Conservation (phyloP, 92 coral and sea anemone genomes). For the Montipora capitata region DNA sequence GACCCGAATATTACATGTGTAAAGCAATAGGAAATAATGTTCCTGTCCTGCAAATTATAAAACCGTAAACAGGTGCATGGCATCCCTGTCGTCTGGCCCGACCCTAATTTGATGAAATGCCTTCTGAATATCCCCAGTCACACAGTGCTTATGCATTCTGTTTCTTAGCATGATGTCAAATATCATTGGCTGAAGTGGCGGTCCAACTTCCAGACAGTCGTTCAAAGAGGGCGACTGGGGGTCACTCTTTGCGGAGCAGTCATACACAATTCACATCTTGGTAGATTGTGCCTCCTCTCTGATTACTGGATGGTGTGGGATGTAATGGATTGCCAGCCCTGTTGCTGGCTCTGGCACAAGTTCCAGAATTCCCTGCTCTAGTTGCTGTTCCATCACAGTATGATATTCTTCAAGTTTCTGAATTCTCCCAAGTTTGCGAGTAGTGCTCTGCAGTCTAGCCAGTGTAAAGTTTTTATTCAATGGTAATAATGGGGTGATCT, state of each 20-base stretch:
- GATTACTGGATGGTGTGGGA: not conserved
- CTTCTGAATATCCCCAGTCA: slow-evolving; percentile 62
- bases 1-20: too few species aligned
- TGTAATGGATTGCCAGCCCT: not conserved
- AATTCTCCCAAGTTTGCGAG: slow-evolving; percentile 59
- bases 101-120: slow-evolving; percentile 73
- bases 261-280: too few species aligned
- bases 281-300: too few species aligned
- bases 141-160: slow-evolving; percentile 26
- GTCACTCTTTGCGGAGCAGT: too few species aligned
- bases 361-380: slow-evolving; percentile 69
- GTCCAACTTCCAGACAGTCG: too few species aligned
- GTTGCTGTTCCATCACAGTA: slow-evolving; percentile 65
- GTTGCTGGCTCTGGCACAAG: slow-evolving; percentile 56
- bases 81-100: slow-evolving; percentile 61
- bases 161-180: slow-evolving; percentile 22
- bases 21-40: not conserved
- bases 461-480: slow-evolving; percentile 62
- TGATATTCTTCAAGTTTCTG: slow-evolving; percentile 65
- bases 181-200: too few species aligned
- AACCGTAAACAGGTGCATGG: slow-evolving; percentile 1
- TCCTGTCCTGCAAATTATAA: slow-evolving; percentile 22
- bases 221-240: too few species aligned
- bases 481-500: slow-evolving; percentile 15
- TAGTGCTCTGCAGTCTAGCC: slow-evolving; percentile 57